phyloP scores from a whole-genome alignment of 2,797 vertebrate genomes.

The Choloepus didactylus region DNA sequence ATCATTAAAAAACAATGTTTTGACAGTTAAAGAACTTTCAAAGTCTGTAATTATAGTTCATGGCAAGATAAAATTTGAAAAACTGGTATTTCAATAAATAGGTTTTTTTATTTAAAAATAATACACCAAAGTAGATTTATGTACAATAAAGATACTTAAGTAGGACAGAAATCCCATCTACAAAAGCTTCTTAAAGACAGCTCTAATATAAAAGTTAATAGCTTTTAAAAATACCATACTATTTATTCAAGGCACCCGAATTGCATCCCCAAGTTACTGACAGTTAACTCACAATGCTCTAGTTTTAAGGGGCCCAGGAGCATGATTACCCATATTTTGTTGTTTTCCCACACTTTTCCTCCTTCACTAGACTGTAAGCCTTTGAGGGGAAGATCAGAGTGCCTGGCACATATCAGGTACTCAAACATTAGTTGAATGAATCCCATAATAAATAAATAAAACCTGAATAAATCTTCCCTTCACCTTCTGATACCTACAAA shows the following conservation, averaged over 20 bases:
- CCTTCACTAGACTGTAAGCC: not conserved
- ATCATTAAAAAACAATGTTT: constrained; percentile 53
- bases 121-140: constrained; percentile 1
- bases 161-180: not conserved
- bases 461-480: constrained; percentile 28
- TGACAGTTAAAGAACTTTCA: constrained; percentile 62
- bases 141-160: not conserved
- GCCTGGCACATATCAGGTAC: not conserved
- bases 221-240: not conserved
- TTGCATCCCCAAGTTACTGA: not conserved
- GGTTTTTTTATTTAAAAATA: constrained; percentile 48
- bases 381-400: not conserved
- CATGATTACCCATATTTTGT: not conserved
- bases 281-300: not conserved
- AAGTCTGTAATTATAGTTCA: constrained; percentile 40
- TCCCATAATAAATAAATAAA: not conserved
- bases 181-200: constrained; percentile 30
- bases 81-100: constrained; percentile 52
- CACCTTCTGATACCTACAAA: constrained; percentile 48
- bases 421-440: constrained; percentile 8
- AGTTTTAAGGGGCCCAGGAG: not conserved
- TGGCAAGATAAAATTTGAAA: constrained; percentile 56
- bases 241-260: not conserved
- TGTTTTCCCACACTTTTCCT: not conserved
- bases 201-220: not conserved